A percentile compares a stretch with the other conserved stretches of the same genome.
Conservation (phyloP, 1,140 invertebrate species). For the Aphaenogaster ashmeadi region DNA sequence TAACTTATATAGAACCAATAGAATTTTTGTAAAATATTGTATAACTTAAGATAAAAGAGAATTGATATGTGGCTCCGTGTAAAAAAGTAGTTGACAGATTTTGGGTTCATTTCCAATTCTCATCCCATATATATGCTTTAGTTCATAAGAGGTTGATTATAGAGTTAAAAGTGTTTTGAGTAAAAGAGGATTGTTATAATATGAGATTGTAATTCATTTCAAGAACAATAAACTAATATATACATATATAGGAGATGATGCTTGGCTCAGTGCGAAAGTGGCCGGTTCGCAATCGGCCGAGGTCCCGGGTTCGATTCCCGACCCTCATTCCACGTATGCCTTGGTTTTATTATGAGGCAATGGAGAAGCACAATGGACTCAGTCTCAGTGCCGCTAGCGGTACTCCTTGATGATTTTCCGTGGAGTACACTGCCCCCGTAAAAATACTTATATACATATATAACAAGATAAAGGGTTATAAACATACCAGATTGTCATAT, state of each 20-base stretch:
- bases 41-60: background rate
- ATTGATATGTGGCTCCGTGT: background rate
- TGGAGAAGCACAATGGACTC: too few relatives aligned
- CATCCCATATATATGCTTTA: background rate
- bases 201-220: background rate
- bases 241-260: too few relatives aligned
- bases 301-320: too few relatives aligned
- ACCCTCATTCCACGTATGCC: too few relatives aligned
- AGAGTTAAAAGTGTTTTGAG: background rate
- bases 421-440: too few relatives aligned
- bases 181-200: background rate
- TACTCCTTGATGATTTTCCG: too few relatives aligned
- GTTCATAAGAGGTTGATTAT: background rate
- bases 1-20: conserved; percentile 7
- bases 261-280: too few relatives aligned
- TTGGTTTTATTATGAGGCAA: too few relatives aligned
- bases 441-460: background rate
- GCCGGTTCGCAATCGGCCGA: too few relatives aligned
- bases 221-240: background rate
- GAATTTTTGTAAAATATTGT: conserved; percentile 30
- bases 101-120: background rate
- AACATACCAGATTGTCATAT: conserved; percentile 89
- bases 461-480: background rate
- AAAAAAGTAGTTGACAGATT: background rate
- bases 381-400: too few relatives aligned